Percentiles rank a stretch among this genome's conserved stretches.
These are phyloP conservation scores for Invenusta paracnida DNA, from an alignment of 2,888 invertebrate species.

Conservation along the genomic window DNA sequence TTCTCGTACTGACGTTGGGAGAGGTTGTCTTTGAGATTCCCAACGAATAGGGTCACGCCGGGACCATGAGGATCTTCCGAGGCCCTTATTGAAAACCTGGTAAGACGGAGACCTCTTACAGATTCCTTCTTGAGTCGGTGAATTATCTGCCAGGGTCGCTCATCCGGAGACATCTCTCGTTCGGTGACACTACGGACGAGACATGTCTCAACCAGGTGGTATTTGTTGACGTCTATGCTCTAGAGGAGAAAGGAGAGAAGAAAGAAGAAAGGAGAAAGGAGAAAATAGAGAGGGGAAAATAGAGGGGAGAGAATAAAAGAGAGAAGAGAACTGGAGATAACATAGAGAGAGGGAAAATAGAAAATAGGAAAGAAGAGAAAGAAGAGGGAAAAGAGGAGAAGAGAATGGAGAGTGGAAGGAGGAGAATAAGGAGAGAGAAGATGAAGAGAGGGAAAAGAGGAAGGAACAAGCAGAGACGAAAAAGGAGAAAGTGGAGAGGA, in stretches of 20 bases:
- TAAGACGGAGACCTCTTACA: conserved; percentile 93
- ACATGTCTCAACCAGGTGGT: conserved; percentile 88
- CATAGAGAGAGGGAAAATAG: neutral
- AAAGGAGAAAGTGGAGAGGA: too few species aligned
- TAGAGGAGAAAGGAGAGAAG: conserved; percentile 40
- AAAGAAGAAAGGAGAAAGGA: neutral
- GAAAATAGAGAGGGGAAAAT: neutral
- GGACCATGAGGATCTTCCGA: conserved; percentile 97
- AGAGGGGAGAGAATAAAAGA: neutral
- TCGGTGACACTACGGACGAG: conserved; percentile 64
- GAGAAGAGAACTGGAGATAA: neutral
- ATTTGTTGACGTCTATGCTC: conserved; percentile 65
- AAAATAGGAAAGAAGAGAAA: too few species aligned
- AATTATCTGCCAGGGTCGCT: conserved; percentile 59
- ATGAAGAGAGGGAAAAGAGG: too few species aligned
- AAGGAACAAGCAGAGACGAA: too few species aligned
- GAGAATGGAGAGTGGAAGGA: too few species aligned
- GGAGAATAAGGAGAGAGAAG: too few species aligned
- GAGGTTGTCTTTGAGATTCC: conserved; percentile 76
- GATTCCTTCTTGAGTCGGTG: conserved; percentile 68
- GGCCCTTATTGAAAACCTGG: conserved; percentile 94
- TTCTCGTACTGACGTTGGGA: conserved; percentile 96
- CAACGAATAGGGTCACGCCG: conserved; percentile 90
- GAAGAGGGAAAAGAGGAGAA: too few species aligned
- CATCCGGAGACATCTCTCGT: conserved; percentile 52